Base-by-base conservation (phyloP, 2,113 vertebrate genomes). In the Plestiodon gilberti region DNA sequence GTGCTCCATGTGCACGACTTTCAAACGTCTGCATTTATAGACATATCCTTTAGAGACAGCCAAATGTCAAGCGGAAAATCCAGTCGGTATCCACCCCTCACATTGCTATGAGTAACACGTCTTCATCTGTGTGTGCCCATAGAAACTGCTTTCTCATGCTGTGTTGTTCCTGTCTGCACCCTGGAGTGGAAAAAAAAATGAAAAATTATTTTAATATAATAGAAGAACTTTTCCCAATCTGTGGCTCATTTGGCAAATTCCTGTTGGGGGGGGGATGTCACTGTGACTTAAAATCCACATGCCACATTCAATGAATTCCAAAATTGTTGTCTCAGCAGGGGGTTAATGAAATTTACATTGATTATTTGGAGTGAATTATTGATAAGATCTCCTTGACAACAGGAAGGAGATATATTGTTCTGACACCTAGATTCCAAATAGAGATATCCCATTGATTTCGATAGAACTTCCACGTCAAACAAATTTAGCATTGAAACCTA, bases 211-310 rank as follows among this genome's bases (percentile, higher is more conserved):
- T 25, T 57, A 82, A 70, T 71, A 28, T 23, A 43, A 25, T 74
- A 43, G 40, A 64, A 48, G 48, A 28, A 59, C 15, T 18, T 55
- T 70, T 35, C 30, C 7, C 28, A 76, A 62, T 65, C 18, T 3
- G 5, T 76, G 65, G 38, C 52, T 77, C 33, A 35, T 77, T 76
- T 35, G 13, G 61, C 73, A 84, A 65, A 40, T 28, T 18, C 35
- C 17, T 67, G 65, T 81, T 81, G 35, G 14, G 33, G 22, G 70
- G 13, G 22, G 57, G 15, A 55, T 76, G 59, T 65, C 62, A 77
- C n/a, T 84, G 43, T 55, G 83, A 84, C 2, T 77, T 84, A 64
- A 65, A 84, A 77, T 75, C 28, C 30, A 64, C 20, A 48, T 83
- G n/a, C 14, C 3, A 52, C 15, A 17, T 76, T 52, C 30, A 76